Evolutionary conservation across 2,888 invertebrate species (phyloP), one percentile per base, ranked within the genome.

Genomic region (Drosophila meridionalis): DNA sequence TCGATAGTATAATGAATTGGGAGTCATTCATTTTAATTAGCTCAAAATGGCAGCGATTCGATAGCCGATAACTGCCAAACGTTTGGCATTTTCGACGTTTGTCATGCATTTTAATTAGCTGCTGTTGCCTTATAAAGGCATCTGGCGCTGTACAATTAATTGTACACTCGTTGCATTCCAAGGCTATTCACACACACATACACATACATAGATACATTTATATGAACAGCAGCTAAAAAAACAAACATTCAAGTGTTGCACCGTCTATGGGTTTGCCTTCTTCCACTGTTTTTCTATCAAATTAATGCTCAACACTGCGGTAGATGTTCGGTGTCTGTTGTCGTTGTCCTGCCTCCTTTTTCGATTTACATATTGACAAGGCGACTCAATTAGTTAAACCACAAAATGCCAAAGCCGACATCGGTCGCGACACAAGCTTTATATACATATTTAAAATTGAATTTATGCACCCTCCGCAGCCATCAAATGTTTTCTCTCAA

Each of bases 341-440:
- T 20, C 20, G 40, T 14, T n/a, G 20, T 47, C 40, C 43, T 61
- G 30, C 26, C 52, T 26, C 26, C 40, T 20, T 60, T 67, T 52
- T 30, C 52, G 75, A 87, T 89, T 90, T 90, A 88, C 90, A 91
- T 90, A 88, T 89, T 92, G 79, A 89, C 82, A 90, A 90, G 90
- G 87, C 86, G 87, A 92, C 92, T 92, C 92, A 93, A 93, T 93
- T 93, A 92, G 93, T 92, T 92, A 91, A 92, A 92, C 92, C 92
- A 86, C 92, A 92, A 91, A 90, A 91, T 86, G 85, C 70, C 36
- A 91, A 88, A 88, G 87, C 80, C 82, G 85, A 57, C 61, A 38
- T 48, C 53, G 60, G 62, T 34, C 42, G 43, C 50, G 28, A 48
- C 66, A 55, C 62, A 79, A 81, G 76, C 71, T 87, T 80, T 84